Conservation (phyloP, 2,797 vertebrate genomes). For the Botia kubotai region DNA sequence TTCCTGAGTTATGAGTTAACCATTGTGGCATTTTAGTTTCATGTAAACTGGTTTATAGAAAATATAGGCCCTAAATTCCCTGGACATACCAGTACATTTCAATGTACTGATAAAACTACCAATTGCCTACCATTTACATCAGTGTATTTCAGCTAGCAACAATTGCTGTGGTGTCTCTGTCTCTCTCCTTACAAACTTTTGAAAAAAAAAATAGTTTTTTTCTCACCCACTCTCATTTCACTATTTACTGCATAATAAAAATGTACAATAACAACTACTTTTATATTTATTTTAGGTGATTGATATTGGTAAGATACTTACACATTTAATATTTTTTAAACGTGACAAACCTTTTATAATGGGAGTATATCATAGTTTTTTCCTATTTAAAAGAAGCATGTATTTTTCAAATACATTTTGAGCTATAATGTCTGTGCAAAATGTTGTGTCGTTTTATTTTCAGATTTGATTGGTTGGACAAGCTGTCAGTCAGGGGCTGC, state of each 20-base stretch:
- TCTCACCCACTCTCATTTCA: constrained; percentile 3
- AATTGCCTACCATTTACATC: neutral
- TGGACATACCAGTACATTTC: neutral
- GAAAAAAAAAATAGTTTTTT: constrained; percentile 39
- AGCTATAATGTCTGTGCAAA: no score
- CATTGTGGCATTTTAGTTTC: neutral
- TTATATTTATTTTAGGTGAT: neutral
- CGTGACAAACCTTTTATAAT: no score
- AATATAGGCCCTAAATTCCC: neutral
- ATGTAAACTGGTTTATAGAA: neutral
- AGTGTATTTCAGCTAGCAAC: neutral
- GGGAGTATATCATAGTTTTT: no score
- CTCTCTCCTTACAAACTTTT: constrained; percentile 51
- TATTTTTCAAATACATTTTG: no score
- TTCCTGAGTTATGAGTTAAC: neutral
- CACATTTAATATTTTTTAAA: no score
- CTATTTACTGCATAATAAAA: no score
- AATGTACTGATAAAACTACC: neutral
- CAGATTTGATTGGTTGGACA: neutral
- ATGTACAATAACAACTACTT: neutral
- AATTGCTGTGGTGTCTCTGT: neutral
- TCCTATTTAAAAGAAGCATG: no score
- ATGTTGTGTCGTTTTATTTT: no score
- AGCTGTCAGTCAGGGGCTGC: neutral
- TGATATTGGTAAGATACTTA: no score